A percentile compares a stretch with the other conserved stretches of the same genome.
phyloP scores from a whole-genome alignment of 1,140 invertebrate genomes.

The Drosophila nigrodunni region DNA sequence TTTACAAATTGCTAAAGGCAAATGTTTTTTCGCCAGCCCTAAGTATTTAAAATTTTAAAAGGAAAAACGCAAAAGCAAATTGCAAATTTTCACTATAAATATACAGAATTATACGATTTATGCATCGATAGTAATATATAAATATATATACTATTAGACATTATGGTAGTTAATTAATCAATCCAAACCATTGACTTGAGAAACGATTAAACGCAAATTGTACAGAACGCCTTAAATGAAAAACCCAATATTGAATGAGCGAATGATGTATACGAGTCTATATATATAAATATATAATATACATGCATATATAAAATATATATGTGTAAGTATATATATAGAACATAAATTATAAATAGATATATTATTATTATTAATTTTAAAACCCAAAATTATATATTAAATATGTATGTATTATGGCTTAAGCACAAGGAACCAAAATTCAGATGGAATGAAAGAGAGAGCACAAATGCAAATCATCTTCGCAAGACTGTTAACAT shows the following conservation, averaged over 20 bases:
- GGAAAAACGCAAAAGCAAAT: conserved; percentile 46
- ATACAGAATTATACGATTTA: conserved; percentile 70
- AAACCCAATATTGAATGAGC: conserved; percentile 57
- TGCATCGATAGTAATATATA: conserved; percentile 73
- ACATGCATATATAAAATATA: conserved; percentile 26
- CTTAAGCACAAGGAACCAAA: conserved; percentile 77
- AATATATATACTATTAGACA: conserved; percentile 37
- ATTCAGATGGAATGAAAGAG: conserved; percentile 10
- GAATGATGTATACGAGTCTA: conserved; percentile 77
- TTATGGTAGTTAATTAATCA: conserved; percentile 78
- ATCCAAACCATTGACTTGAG: conserved; percentile 71
- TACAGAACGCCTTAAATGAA: conserved; percentile 80
- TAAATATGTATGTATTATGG: conserved; percentile 52
- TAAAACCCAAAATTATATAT: conserved; percentile 32
- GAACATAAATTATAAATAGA: conserved; percentile 70
- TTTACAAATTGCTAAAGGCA: conserved; percentile 67
- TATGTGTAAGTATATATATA: conserved; percentile 44
- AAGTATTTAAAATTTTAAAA: conserved; percentile 33
- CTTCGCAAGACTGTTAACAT: conserved; percentile 13
- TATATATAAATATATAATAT: conserved; percentile 45
- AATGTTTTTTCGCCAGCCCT: conserved; percentile 44
- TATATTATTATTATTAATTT: conserved; percentile 76
- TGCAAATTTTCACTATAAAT: conserved; percentile 67
- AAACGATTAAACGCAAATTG: conserved; percentile 77
- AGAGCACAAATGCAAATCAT: conserved; percentile 18